Conservation (phyloP, 1,140 invertebrate genomes). For the Ceratoteleas bidentatus region DNA sequence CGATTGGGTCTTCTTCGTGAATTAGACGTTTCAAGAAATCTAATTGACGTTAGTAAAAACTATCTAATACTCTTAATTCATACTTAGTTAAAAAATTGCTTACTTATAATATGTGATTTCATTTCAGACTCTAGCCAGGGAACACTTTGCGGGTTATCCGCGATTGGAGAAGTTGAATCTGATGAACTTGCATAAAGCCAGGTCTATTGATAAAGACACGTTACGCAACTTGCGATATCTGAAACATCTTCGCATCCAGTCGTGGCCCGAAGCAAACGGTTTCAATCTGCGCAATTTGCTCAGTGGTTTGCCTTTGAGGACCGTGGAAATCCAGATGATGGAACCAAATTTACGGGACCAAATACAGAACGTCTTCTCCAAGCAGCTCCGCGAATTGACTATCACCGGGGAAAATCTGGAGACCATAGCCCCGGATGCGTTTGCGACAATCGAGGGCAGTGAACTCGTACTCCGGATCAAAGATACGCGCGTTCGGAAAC, state of each 20-base stretch:
- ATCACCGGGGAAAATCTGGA: slow-evolving; percentile 88
- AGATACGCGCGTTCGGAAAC: slow-evolving; percentile 87
- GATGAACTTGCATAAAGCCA: slow-evolving; percentile 76
- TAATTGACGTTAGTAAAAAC: slow-evolving; percentile 81
- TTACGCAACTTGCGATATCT: slow-evolving; percentile 84
- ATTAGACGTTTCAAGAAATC: slow-evolving; percentile 85
- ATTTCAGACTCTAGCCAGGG: slow-evolving; percentile 83
- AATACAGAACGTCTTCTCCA: slow-evolving; percentile 86
- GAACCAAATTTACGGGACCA: slow-evolving; percentile 87
- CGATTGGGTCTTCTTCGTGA: slow-evolving; percentile 83
- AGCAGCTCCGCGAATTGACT: slow-evolving; percentile 89
- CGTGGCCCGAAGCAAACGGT: slow-evolving; percentile 85
- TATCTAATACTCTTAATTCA: background rate
- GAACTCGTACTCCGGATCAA: slow-evolving; percentile 88
- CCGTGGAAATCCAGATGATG: slow-evolving; percentile 86
- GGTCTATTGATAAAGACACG: slow-evolving; percentile 84
- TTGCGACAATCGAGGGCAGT: slow-evolving; percentile 84
- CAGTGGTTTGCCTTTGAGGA: slow-evolving; percentile 83
- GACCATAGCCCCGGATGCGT: slow-evolving; percentile 86
- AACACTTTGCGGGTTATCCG: slow-evolving; percentile 79
- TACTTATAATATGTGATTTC: background rate
- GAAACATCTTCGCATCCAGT: slow-evolving; percentile 84
- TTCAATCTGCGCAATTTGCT: slow-evolving; percentile 84
- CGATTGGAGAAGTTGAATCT: slow-evolving; percentile 80
- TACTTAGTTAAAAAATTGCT: background rate